Base-by-base conservation (phyloP, 64 coral and sea anemone species). In the Actinia tenebrosa region DNA sequence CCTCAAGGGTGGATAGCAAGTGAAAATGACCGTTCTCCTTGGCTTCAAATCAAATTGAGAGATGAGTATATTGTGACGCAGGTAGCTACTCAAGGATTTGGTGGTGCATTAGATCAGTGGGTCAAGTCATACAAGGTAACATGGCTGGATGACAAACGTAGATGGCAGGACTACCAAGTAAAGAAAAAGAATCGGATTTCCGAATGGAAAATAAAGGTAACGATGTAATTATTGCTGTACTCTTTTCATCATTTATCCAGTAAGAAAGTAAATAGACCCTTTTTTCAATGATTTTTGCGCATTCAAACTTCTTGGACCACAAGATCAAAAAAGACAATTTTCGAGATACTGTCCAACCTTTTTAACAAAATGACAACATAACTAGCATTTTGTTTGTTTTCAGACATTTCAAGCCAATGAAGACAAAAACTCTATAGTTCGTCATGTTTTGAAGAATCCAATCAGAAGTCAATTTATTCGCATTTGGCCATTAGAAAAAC, bases 331-430 rank as follows among this genome's bases (percentile, higher is more conserved):
- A 7, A 58, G 56, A 55, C 53, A 55, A 11, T 11, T 55, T 55
- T 2, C 61, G 19, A 18, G 61, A 64, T 16, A 64, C 16, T 64
- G 63, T 66, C 47, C 7, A 5, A 8, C 47, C 47, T 50, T 50
- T 50, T 50, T 50, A 50, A 5, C 47, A 50, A 50, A 8, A 50
- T 50, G 63, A 3, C 19, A 16, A 47, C 10, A 50, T 50, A 58
- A 58, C 2, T n/a, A 11, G 5, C 56, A 14, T 58, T 58, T 58
- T 22, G 63, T 59, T 22, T 44, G 44, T 62, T 78, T 81, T 25
- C 72, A 93, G 91, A 61, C 69, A 81, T 93, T 93, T 69, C 87
- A 89, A 72, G 91, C 69, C 16, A 93, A 93, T 71, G 64, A 93
- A 61, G 91, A 93, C 83, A 59, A 58, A 78, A 86, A 75, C 23